Evolutionary conservation across 2,113 vertebrate species (phyloP).

Genomic region (Raja brachyura): DNA sequence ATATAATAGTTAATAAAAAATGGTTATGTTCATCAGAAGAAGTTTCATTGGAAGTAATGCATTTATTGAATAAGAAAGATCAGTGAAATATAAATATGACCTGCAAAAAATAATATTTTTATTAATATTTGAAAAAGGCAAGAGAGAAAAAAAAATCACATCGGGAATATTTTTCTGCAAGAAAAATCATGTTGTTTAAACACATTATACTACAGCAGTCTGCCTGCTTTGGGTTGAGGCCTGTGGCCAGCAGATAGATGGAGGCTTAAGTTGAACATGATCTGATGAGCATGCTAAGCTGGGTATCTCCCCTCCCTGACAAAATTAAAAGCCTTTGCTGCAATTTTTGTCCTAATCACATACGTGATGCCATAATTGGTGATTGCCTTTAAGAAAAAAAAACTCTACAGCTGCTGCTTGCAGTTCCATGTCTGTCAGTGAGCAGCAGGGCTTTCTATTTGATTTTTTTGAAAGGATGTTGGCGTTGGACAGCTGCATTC

Average conservation of each 20-base stretch:
- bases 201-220: constrained; percentile 44
- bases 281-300: constrained; percentile 61
- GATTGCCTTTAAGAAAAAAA: constrained; percentile 43
- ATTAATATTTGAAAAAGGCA: background rate
- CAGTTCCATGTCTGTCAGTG: constrained; percentile 41
- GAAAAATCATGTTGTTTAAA: background rate
- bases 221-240: constrained; percentile 53
- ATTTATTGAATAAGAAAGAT: background rate
- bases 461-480: constrained; percentile 45
- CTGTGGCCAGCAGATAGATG: constrained; percentile 50
- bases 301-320: constrained; percentile 51
- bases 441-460: constrained; percentile 52
- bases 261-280: constrained; percentile 56
- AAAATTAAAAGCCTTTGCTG: constrained; percentile 70
- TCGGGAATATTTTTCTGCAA: background rate
- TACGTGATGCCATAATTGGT: constrained; percentile 63
- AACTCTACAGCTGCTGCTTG: constrained; percentile 29
- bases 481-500: constrained; percentile 59
- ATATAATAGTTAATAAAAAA: background rate
- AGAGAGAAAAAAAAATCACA: background rate
- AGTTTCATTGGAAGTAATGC: background rate
- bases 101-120: background rate
- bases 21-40: background rate
- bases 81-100: background rate
- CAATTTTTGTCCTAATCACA: constrained; percentile 67